Base-by-base conservation (phyloP, 1,140 invertebrate species). In the Drosophila melanogaster region DNA sequence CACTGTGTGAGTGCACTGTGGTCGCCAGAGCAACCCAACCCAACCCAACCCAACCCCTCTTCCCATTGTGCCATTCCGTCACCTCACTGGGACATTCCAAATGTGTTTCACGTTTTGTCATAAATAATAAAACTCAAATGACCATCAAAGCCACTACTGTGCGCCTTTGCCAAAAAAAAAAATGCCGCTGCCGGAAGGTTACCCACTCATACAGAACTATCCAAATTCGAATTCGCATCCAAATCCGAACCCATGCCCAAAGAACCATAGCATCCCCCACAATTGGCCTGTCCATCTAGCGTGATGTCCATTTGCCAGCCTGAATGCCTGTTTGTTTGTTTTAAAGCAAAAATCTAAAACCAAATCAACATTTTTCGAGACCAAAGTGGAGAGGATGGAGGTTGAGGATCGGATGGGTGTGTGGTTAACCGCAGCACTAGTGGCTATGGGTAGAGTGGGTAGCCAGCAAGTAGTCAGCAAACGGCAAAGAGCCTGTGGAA, bases 101-200 rank as follows among this genome's bases (percentile, higher is more conserved):
- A 86, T 81, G 78, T 86, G 73, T 61, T 84, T 85, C 74, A 81
- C 81, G 81, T 86, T 85, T 85, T 85, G 81, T 86, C 81, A 86
- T 83, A 89, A 89, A 87, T 87, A 87, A 87, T 87, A 79, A 83
- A 89, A 89, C 81, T 87, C 84, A 87, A 83, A 83, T 77, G 80
- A 70, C 80, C 80, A 84, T 84, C 80, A 84, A 84, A 83, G 61
- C 54, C 6, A 10, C 24, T 47, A 47, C 61, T 65, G 54, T 46
- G 54, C 22, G 67, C 58, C 56, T 61, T 81, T 81, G 83, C 79
- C 83, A 89, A 87, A 77, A 81, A 79, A 89, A 87, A 77, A 81
- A 79, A 74, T 75, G 35, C 62, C 62, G 26, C 37, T 71, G 35
- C 35, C 66, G 73, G 83, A 87, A 87, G 83, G 83, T 89, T 87